Base-by-base conservation (phyloP, 2,888 invertebrate species). In the Axea sp. region DNA sequence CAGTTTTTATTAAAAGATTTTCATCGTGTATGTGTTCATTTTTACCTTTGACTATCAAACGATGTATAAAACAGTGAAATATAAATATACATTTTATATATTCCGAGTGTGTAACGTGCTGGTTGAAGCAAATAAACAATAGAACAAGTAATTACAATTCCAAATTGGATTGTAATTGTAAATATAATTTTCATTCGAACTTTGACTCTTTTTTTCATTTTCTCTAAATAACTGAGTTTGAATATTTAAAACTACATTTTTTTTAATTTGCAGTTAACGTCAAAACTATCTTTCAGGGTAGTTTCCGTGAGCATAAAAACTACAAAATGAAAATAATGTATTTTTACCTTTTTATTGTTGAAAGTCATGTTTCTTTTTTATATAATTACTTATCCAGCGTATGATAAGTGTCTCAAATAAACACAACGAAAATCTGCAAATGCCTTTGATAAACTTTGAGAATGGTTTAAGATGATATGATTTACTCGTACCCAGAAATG, bases 1-100 rank as follows among this genome's bases (percentile, higher is more conserved):
- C 53, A 15, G 28, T 37, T 55, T 71, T 71, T 43, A 64, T 64
- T 64, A 64, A 71, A 71, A 64, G 49, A 47, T 71, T 69, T 62
- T 47, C 60, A 31, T 55, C 43, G 47, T 53, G 17, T 12, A 15
- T 35, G 31, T 41, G 11, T 28, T 28, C 39, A 43, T 11, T 62
- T 71, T 47, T 47, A 60, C 45, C 60, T 62, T 62, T 62, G 69
- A 69, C 37, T 55, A 37, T 45, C 60, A 60, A 62, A 60, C 60
- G 69, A 37, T 28, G 28, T 33, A 45, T 24, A 28, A 53, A 69
- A 51, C 14, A 28, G 51, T 12, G 30, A 49, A 35, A 60, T 69
- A 51, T 69, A 41, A 43, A 69, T 53, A 43, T 14, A 6, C 17
- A 26, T 8, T 47, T 47, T 37, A 12, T 2, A 8, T 19, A 8